Conservation (phyloP, 2,113 vertebrate species). For the Solea solea region DNA sequence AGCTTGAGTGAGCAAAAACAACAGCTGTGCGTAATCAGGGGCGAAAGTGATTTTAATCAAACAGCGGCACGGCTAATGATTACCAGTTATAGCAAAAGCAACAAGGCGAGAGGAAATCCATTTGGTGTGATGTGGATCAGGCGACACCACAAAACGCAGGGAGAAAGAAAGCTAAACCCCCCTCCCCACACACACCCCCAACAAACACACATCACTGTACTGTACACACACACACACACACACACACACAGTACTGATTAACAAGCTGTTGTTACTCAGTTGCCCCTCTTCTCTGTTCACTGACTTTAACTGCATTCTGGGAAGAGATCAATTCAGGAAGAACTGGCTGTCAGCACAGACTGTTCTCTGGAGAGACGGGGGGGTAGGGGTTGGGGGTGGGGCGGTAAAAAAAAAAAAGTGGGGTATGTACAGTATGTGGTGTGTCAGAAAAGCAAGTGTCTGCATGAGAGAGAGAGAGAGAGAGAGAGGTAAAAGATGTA, state of each 20-base stretch:
- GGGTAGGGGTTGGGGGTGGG: neutral
- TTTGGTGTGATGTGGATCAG: constrained; percentile 17
- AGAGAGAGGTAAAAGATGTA: neutral
- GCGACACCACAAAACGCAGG: neutral
- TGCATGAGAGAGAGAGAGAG: constrained; percentile 9
- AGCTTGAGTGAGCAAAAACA: constrained; percentile 10
- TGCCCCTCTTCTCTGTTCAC: constrained; percentile 39
- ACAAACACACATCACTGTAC: neutral
- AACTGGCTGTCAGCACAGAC: constrained; percentile 67
- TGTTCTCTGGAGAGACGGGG: constrained; percentile 55
- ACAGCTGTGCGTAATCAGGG: constrained; percentile 28
- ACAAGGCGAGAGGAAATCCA: constrained; percentile 53
- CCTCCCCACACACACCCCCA: neutral
- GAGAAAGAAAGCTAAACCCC: neutral
- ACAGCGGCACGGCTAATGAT: constrained; percentile 45
- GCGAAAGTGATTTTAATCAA: constrained; percentile 53
- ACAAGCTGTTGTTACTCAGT: constrained; percentile 65
- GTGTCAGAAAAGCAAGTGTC: constrained; percentile 42
- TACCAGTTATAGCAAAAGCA: constrained; percentile 32
- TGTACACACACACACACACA: neutral
- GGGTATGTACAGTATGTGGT: constrained; percentile 9
- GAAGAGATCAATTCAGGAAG: constrained; percentile 65
- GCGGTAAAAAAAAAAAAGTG: constrained; percentile 9
- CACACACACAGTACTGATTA: constrained; percentile 39
- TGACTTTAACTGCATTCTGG: constrained; percentile 74